phyloP scores from a whole-genome alignment of 2,113 vertebrate species.

The Archilochus colubris region DNA sequence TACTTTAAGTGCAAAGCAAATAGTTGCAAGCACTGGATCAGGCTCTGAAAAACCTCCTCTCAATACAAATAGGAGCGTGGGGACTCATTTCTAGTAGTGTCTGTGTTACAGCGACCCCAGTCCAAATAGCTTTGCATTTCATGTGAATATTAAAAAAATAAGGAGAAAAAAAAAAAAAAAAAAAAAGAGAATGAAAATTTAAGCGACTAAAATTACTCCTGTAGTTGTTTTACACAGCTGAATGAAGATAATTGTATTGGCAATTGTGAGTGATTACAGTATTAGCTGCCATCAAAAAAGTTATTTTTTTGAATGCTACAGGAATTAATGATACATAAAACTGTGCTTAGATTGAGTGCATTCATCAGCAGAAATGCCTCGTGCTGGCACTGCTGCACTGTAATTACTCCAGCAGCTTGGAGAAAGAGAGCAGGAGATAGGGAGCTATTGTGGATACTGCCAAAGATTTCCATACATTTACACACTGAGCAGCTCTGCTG shows the following conservation, averaged over 20 bases:
- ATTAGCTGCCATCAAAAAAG: constrained; percentile 88
- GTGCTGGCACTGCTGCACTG: constrained; percentile 78
- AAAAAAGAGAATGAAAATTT: background rate
- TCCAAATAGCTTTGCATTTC: constrained; percentile 25
- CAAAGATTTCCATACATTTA: constrained; percentile 76
- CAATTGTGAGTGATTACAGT: constrained; percentile 96
- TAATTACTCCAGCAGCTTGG: constrained; percentile 80
- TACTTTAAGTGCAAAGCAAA: background rate
- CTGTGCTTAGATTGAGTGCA: constrained; percentile 76
- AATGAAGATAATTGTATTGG: constrained; percentile 86
- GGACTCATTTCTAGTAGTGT: background rate
- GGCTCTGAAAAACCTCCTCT: background rate
- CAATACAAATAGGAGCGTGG: background rate
- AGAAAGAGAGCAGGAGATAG: constrained; percentile 46
- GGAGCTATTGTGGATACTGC: constrained; percentile 62
- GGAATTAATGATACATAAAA: constrained; percentile 92
- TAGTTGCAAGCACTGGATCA: background rate
- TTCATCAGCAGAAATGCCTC: constrained; percentile 83
- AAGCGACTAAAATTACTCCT: constrained; percentile 48
- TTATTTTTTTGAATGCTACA: constrained; percentile 82
- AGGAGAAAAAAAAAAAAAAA: background rate
- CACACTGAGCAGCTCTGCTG: constrained; percentile 24
- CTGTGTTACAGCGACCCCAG: background rate
- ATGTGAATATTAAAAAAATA: constrained; percentile 45
- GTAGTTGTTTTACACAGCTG: constrained; percentile 84